Evolutionary conservation across 2,888 invertebrate species (phyloP), one percentile per base, ranked within the genome.

Genomic region (Autographa gamma): DNA sequence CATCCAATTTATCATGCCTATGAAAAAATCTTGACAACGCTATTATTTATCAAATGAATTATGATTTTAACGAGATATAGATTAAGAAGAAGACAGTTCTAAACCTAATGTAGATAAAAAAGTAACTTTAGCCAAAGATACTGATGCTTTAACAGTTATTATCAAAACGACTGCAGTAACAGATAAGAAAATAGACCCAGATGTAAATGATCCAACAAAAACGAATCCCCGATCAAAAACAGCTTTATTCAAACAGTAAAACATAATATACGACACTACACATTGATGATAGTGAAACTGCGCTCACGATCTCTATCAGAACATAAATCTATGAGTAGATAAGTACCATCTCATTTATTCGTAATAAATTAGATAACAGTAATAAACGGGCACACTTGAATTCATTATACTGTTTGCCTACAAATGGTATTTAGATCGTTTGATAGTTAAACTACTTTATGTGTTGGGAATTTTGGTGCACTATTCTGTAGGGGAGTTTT

Each of bases 361-460:
- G 67, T 61, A 19, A 71, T 79, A 69, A 61, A 77, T 71, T 63
- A 19, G 11, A 66, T 43, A 59, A 11, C 61, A 71, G 52, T 60
- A 38, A 61, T 38, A 41, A 64, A 70, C 64, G 68, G 25, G 19
- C 25, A 14, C 52, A 67, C 34, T 52, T n/a, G 48, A 48, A 48
- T 48, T 32, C 19, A 66, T 54, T 58, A 61, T n/a, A 52, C 58
- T 52, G 52, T 18, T 18, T 13, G 43, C 31, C 32, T 32, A 66
- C 71, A 68, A 63, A 70, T 68, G 61, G 48, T 19, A 59, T 32
- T 52, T 41, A n/a, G n/a, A 43, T 64, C 66, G 18, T 64, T 70
- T 66, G 62, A 62, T 60, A 32, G 14, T 25, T 9, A 68, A 60
- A 67, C 64, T 69, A 68, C 69, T 70, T 64, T 54, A 63, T 62